phyloP scores from a whole-genome alignment of 2,888 invertebrate genomes.

The Thymelicus lineola region DNA sequence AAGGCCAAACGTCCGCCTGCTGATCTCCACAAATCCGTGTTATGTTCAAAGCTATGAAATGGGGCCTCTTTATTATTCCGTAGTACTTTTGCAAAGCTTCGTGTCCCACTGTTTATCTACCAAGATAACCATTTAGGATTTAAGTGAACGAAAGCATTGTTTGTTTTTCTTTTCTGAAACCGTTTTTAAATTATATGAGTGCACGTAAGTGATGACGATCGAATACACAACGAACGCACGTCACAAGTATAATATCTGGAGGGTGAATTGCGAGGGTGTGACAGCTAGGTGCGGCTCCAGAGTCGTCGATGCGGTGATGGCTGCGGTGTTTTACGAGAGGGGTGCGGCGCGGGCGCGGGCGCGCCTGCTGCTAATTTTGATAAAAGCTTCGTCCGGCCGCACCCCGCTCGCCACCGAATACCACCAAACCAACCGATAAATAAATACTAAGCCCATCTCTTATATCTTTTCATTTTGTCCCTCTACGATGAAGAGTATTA shows the following conservation, averaged over 20 bases:
- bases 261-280: conserved; percentile 70
- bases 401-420: conserved; percentile 59
- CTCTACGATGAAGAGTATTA: background rate
- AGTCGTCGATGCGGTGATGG: conserved; percentile 72
- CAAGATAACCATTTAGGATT: conserved; percentile 51
- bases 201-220: background rate
- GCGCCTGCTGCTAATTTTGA: conserved; percentile 81
- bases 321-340: conserved; percentile 79
- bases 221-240: conserved; percentile 30
- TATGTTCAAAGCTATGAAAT: conserved; percentile 42
- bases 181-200: background rate
- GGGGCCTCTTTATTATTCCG: conserved; percentile 49
- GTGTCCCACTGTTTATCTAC: conserved; percentile 48
- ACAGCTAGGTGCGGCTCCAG: conserved; percentile 73
- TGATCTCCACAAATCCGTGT: conserved; percentile 47
- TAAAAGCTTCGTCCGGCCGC: conserved; percentile 82
- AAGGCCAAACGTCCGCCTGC: conserved; percentile 33
- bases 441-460: conserved; percentile 53
- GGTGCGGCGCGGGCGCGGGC: conserved; percentile 72
- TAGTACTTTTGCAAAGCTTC: conserved; percentile 46
- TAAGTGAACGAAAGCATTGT: conserved; percentile 11
- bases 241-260: conserved; percentile 39
- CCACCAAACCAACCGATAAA: conserved; percentile 66
- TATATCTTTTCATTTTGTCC: conserved; percentile 2
- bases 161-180: background rate